Evolutionary conservation across 2,888 invertebrate species (phyloP).

Genomic region (Malacosoma neustria): DNA sequence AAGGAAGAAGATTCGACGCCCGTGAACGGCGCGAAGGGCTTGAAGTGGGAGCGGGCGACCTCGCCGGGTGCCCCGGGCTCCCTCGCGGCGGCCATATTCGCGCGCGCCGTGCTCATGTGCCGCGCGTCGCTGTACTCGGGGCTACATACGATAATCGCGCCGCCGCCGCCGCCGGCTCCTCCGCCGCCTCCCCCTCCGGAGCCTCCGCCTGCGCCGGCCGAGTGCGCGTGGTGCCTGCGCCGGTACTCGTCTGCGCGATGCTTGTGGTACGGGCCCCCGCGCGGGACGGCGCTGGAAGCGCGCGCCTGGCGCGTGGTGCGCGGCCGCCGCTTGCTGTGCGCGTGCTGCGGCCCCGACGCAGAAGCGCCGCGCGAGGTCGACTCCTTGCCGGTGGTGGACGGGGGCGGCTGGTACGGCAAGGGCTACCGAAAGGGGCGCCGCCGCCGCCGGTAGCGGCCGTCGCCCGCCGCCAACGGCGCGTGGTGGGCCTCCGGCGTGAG

Average conservation of each 20-base stretch:
- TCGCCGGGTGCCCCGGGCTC: constrained; percentile 20
- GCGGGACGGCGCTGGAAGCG: constrained; percentile 26
- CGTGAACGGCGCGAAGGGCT: constrained; percentile 7
- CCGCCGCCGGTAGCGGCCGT: constrained; percentile 53
- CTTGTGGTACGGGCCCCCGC: constrained; percentile 72
- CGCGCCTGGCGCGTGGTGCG: constrained; percentile 43
- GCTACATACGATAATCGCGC: constrained; percentile 75
- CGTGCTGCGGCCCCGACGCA: constrained; percentile 72
- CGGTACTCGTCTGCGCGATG: constrained; percentile 41
- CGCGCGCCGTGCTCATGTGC: constrained; percentile 61
- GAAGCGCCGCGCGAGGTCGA: constrained; percentile 11
- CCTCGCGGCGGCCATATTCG: constrained; percentile 57
- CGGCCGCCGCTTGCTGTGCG: constrained; percentile 78
- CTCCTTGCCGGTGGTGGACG: constrained; percentile 10
- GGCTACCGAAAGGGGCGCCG: constrained; percentile 94
- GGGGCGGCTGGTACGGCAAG: constrained; percentile 57
- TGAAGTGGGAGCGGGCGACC: constrained; percentile 10
- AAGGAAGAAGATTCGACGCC: constrained; percentile 4
- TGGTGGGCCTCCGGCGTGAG: constrained; percentile 1
- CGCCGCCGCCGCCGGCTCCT: constrained; percentile 18
- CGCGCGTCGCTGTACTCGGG: constrained; percentile 72
- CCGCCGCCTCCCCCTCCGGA: constrained; percentile 8
- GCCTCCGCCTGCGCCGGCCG: constrained; percentile 14
- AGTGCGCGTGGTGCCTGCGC: constrained; percentile 47
- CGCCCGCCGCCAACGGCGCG: constrained; percentile 22